Evolutionary conservation across 2,113 vertebrate species (phyloP), one percentile per base, ranked within the genome.

Genomic region (Oreochromis niloticus): DNA sequence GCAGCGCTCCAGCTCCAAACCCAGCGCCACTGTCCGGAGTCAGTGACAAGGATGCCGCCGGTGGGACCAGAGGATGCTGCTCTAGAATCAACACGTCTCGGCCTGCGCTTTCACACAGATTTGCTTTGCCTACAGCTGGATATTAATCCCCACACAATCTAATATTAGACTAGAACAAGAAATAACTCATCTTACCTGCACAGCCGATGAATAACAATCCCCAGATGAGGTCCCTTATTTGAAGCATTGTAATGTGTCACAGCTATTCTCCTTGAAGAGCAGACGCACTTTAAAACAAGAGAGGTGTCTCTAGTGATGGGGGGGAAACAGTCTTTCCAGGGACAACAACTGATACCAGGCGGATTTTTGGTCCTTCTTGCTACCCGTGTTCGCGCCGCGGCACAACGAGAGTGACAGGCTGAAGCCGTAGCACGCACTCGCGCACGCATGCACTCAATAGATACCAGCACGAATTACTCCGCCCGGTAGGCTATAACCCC

Each of bases 351-450:
- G 92, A 89, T 75, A 52, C 87, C 81, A 91, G 89, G 84, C 41
- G 84, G 86, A 57, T 81, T 93, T 89, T 91, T 91, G 93, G 94
- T 96, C 94, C 93, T 92, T 89, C 94, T 94, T 87, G 92, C 89
- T 94, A 66, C 93, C 91, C 90, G 92, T 90, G 92, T 93, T 96
- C 96, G 94, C 96, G 95, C 96, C 96, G 94, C 96, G 95, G 92
- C 94, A 97, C 96, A 97, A 96, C 97, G 97, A 98, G 95, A 98
- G 96, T 97, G 98, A 98, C 97, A 97, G 94, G 97, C 94, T 96
- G 92, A 94, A 94, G 97, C 97, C 97, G 96, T 88, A 98, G 97
- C 97, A 97, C 97, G 93, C 95, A 89, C 97, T 89, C 95, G 32
- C 89, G 95, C 96, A 96, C 97, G 87, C 95, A 86, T 16, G 46